phyloP scores from a whole-genome alignment of 2,797 vertebrate species.

The Gouania willdenowi region DNA sequence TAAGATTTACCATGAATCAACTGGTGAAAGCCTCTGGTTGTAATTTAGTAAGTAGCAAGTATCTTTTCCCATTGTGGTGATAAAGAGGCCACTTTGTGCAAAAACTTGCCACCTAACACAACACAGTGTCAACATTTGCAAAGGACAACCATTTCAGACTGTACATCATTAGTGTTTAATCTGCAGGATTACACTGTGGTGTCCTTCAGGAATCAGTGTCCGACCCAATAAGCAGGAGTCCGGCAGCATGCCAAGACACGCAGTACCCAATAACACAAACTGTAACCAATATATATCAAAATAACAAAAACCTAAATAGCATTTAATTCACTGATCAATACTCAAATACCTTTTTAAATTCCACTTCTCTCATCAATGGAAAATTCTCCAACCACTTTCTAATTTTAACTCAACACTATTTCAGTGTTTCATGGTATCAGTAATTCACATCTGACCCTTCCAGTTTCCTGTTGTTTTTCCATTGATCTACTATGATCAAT shows the following conservation, averaged over 20 bases:
- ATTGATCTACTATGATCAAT: slow-evolving; percentile 37
- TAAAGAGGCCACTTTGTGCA: background rate
- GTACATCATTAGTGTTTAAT: slow-evolving; percentile 62
- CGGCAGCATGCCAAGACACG: slow-evolving; percentile 37
- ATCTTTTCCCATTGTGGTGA: background rate
- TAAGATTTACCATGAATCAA: slow-evolving; percentile 35
- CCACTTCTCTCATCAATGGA: background rate
- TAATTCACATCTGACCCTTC: slow-evolving; percentile 5
- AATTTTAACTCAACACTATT: background rate
- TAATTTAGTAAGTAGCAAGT: no score
- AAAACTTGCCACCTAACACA: slow-evolving; percentile 32
- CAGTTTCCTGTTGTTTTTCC: slow-evolving; percentile 34
- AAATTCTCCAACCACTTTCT: background rate
- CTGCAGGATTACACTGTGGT: slow-evolving; percentile 60
- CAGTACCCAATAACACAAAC: no score
- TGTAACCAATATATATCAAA: no score
- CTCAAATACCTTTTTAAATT: background rate
- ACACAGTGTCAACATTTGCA: slow-evolving; percentile 1
- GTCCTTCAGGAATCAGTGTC: slow-evolving; percentile 68
- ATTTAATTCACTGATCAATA: no score
- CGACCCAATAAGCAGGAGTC: slow-evolving; percentile 54
- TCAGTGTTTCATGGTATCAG: background rate
- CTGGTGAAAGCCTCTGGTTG: slow-evolving; percentile 1
- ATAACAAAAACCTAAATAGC: no score
- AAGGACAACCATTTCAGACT: slow-evolving; percentile 14